A percentile compares a stretch with the other conserved stretches of the same genome.
phyloP scores from a whole-genome alignment of 1,140 invertebrate genomes.

The Neodiprion virginianus region DNA sequence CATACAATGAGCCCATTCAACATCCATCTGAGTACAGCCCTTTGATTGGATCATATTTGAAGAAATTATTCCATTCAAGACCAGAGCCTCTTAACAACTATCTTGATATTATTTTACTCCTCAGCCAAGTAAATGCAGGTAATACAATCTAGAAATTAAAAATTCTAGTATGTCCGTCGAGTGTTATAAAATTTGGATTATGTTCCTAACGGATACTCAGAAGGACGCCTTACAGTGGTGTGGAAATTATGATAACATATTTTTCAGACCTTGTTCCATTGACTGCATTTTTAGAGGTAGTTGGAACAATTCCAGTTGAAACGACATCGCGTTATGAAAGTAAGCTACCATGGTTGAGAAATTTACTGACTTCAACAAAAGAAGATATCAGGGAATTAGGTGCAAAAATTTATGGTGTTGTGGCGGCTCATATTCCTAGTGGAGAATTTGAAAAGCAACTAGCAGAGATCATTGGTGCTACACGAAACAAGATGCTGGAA shows the following conservation, averaged over 20 bases:
- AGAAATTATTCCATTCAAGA: slow-evolving; percentile 57
- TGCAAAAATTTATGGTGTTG: slow-evolving; percentile 73
- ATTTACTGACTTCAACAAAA: slow-evolving; percentile 72
- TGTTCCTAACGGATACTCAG: not conserved
- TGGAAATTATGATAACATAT: slow-evolving; percentile 4
- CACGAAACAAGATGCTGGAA: slow-evolving; percentile 69
- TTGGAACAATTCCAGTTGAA: slow-evolving; percentile 71
- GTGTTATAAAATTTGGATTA: slow-evolving; percentile 10
- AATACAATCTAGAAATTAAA: slow-evolving; percentile 17
- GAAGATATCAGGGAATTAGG: slow-evolving; percentile 77
- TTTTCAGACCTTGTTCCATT: slow-evolving; percentile 67
- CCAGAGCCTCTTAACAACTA: slow-evolving; percentile 69
- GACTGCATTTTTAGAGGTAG: slow-evolving; percentile 75
- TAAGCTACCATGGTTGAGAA: slow-evolving; percentile 69
- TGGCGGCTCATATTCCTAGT: slow-evolving; percentile 64
- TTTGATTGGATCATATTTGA: slow-evolving; percentile 66
- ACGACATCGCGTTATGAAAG: slow-evolving; percentile 66
- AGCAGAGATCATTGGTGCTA: slow-evolving; percentile 62
- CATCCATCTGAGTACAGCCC: slow-evolving; percentile 72
- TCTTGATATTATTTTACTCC: slow-evolving; percentile 68
- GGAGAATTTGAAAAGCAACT: slow-evolving; percentile 65
- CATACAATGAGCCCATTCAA: slow-evolving; percentile 53
- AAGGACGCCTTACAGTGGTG: not conserved
- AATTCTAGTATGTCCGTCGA: slow-evolving; percentile 12
- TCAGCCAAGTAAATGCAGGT: slow-evolving; percentile 70